A percentile compares a stretch with the other conserved stretches of the same genome.
phyloP scores from a whole-genome alignment of 2,888 invertebrate species.

The Drosophila ezoana region DNA sequence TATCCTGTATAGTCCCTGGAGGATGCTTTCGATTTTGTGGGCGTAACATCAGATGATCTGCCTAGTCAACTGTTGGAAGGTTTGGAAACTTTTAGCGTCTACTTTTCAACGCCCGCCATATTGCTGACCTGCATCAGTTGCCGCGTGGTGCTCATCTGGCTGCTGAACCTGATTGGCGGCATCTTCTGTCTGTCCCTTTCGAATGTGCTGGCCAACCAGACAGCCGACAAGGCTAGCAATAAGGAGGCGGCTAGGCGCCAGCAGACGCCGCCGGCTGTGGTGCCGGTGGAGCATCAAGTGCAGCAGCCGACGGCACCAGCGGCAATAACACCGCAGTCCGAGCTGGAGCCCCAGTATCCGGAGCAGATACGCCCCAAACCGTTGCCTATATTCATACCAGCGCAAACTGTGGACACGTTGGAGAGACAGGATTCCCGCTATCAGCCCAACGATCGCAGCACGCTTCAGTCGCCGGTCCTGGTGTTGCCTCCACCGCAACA shows the following conservation, averaged over 20 bases:
- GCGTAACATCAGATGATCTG: slow-evolving; percentile 27
- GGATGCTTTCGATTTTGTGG: slow-evolving; percentile 52
- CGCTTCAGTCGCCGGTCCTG: slow-evolving; percentile 65
- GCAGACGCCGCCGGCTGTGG: slow-evolving; percentile 35
- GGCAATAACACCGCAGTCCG: slow-evolving; percentile 17
- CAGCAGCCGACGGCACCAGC: slow-evolving; percentile 36
- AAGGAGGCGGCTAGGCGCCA: slow-evolving; percentile 30
- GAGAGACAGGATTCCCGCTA: slow-evolving; percentile 62
- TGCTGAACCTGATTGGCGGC: slow-evolving; percentile 85
- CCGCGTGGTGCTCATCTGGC: slow-evolving; percentile 85
- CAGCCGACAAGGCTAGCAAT: slow-evolving; percentile 10
- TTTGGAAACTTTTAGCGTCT: slow-evolving; percentile 70
- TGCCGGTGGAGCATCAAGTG: slow-evolving; percentile 9
- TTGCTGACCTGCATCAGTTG: slow-evolving; percentile 86
- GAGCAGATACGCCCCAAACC: slow-evolving; percentile 67
- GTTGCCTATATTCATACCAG: slow-evolving; percentile 63
- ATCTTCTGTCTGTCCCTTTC: slow-evolving; percentile 81
- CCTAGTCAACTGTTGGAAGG: background rate
- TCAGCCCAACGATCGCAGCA: slow-evolving; percentile 57
- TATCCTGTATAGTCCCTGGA: slow-evolving; percentile 29
- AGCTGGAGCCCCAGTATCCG: slow-evolving; percentile 44
- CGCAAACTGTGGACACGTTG: slow-evolving; percentile 46
- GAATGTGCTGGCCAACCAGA: slow-evolving; percentile 65
- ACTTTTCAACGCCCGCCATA: slow-evolving; percentile 84
- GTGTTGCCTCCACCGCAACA: slow-evolving; percentile 50